Base-by-base conservation (phyloP, 2,113 vertebrate genomes). In the Myotis yumanensis region DNA sequence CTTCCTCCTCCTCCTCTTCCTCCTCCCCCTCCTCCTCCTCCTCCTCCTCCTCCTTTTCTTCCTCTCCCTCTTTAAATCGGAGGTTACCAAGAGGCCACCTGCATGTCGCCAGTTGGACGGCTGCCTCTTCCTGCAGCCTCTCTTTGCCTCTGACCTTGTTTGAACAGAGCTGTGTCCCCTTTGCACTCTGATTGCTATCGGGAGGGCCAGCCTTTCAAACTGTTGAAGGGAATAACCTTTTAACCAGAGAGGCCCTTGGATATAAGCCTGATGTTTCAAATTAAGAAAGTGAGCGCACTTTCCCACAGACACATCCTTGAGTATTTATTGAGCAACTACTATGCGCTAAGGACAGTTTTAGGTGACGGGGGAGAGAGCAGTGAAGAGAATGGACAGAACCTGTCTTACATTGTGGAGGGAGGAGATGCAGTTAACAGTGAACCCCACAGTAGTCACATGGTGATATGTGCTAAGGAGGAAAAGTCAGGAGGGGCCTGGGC, bases 81-180 rank as follows among this genome's bases (percentile, higher is more conserved):
- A 48, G 43, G 0, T 82, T 18, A 30, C 5, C 17, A 8, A 14
- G 25, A 54, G 89, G 14, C 79, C 71, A 4, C n/a, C 32, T n/a
- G 62, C 12, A 2, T 54, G 46, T 37, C 12, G 40, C 69, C 40
- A 25, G 40, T 14, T 68, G 80, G 76, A n/a, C 10, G 3, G 8
- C 79, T 37, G 72, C 46, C 92, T 10, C 77, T 51, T 91, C 18
- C 89, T 84, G 84, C 23, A 35, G 4, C 51, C 77, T 40, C 0
- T 4, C 32, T 59, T 79, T 75, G 71, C 93, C 68, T 93, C 81
- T 94, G 91, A n/a, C 81, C 72, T 90, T 62, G 59, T 84, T 46
- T 90, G 64, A 68, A 46, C 30, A 68, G 40, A 1, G 17, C 12
- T 14, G 1, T 37, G 12, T 48, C 66, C 40, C 20, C 37, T 93